Percentiles rank a stretch among this genome's conserved stretches.
Conservation (phyloP, 2,113 vertebrate species). For the Erpornis zantholeuca region DNA sequence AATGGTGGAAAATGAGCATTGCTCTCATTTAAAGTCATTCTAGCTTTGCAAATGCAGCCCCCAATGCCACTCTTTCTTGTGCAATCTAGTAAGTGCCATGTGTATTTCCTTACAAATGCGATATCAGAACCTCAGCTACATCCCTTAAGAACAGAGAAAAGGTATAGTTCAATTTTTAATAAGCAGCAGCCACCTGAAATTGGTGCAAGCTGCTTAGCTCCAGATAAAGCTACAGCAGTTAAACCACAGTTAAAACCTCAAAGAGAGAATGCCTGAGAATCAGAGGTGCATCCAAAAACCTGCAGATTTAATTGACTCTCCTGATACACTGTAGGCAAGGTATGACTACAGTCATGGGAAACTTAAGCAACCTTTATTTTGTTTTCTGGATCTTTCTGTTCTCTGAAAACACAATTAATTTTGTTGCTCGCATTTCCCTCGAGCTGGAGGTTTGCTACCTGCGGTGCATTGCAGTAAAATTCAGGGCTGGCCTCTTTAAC, state of each 20-base stretch:
- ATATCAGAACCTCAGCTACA: conserved; percentile 1
- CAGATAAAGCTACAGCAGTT: conserved; percentile 26
- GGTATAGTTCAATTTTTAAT: conserved; percentile 31
- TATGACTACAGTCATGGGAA: not conserved
- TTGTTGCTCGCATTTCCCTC: not conserved
- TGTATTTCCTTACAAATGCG: not conserved
- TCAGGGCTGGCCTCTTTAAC: not conserved
- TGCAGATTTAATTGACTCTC: conserved; percentile 1
- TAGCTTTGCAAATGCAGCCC: not conserved
- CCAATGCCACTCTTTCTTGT: not conserved
- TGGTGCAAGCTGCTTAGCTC: conserved; percentile 17
- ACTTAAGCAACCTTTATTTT: not conserved
- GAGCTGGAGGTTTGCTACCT: not conserved
- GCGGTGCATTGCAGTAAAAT: not conserved
- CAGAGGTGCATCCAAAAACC: not conserved
- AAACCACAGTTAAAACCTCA: conserved; percentile 50
- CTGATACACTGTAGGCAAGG: not conserved
- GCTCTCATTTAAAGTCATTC: not conserved
- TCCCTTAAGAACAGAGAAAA: conserved; percentile 35
- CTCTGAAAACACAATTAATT: not conserved
- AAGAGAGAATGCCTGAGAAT: conserved; percentile 6
- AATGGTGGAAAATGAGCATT: not conserved
- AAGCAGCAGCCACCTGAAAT: conserved; percentile 43
- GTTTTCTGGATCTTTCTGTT: not conserved
- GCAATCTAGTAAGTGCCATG: not conserved